These are phyloP conservation scores for Erebia ligea DNA, from an alignment of 2,888 invertebrate genomes.

Conservation along the genomic window DNA sequence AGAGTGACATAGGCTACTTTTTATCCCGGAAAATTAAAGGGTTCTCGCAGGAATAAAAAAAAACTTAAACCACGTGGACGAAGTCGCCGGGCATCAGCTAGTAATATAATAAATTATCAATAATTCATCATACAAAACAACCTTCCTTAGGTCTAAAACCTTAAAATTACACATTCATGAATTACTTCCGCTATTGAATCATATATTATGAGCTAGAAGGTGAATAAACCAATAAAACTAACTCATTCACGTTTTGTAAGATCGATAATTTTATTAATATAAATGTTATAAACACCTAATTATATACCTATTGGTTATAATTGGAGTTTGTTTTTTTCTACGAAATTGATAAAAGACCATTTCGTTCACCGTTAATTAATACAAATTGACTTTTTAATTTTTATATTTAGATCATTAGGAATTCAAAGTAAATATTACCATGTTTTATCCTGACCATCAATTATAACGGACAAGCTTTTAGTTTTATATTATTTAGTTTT, in stretches of 20 bases:
- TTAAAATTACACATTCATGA: neutral
- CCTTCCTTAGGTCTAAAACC: too few relatives aligned
- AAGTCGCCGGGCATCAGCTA: too few relatives aligned
- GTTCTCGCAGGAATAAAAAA: too few relatives aligned
- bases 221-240: slow-evolving; percentile 27
- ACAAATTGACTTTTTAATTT: neutral
- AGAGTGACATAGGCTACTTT: too few relatives aligned
- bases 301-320: too few relatives aligned
- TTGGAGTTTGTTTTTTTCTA: neutral
- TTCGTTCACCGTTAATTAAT: slow-evolving; percentile 5
- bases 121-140: neutral
- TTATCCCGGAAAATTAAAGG: too few relatives aligned
- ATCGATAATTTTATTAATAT: neutral
- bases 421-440: slow-evolving; percentile 19
- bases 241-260: neutral
- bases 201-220: slow-evolving; percentile 5
- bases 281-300: slow-evolving; percentile 9
- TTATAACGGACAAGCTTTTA: slow-evolving; percentile 3
- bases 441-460: slow-evolving; percentile 2
- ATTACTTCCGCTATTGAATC: neutral
- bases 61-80: too few relatives aligned
- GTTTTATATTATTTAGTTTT: neutral
- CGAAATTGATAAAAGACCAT: neutral
- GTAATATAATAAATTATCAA: too few relatives aligned
- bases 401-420: slow-evolving; percentile 7